Conservation (phyloP, 2,113 vertebrate species). For the Cephalophus harveyi region DNA sequence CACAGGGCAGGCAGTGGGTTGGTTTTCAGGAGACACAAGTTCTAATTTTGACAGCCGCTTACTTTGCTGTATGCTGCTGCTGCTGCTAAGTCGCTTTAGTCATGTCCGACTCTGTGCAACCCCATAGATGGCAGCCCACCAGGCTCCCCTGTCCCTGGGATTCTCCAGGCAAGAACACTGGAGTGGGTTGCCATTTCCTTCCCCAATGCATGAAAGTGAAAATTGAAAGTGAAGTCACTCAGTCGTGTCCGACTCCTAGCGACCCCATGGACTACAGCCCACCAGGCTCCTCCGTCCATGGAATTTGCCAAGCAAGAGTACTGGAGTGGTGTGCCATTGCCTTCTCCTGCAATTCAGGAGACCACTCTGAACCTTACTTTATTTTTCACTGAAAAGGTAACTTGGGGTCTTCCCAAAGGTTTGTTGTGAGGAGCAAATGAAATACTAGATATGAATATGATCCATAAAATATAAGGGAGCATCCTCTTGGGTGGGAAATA, state of each 20-base stretch:
- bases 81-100: too few species aligned
- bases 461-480: background rate
- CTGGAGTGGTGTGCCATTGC: too few species aligned
- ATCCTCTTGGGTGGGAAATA: background rate
- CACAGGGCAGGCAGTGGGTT: background rate
- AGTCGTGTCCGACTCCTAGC: too few species aligned
- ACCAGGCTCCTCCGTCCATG: rapidly evolving
- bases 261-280: too few species aligned
- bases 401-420: background rate
- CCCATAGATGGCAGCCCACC: too few species aligned
- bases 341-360: background rate
- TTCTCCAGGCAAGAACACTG: too few species aligned
- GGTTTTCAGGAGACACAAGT: background rate
- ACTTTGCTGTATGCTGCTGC: background rate
- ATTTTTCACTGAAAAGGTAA: background rate
- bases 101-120: rapidly evolving
- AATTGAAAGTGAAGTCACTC: too few species aligned
- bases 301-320: too few species aligned
- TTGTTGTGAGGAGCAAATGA: background rate
- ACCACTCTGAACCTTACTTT: background rate
- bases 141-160: too few species aligned
- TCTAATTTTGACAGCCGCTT: background rate
- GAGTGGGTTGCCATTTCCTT: too few species aligned
- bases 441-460: background rate
- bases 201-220: too few species aligned